Percentiles rank a stretch among this genome's conserved stretches.
Evolutionary conservation across 2,113 vertebrate genomes (phyloP).

Genomic region (Ctenodactylus gundi): DNA sequence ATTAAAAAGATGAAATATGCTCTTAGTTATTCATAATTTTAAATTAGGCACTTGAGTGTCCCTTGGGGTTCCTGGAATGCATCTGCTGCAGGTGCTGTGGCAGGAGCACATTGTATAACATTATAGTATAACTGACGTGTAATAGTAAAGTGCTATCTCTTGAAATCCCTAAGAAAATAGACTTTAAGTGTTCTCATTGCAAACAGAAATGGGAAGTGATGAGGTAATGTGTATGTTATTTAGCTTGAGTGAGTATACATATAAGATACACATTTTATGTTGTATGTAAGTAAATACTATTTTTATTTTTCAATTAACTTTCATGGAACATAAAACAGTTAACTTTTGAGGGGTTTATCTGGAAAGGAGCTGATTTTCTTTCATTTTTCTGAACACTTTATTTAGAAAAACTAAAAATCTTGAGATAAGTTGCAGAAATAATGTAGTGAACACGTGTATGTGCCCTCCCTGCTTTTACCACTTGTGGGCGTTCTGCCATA

Average conservation of each 20-base stretch:
- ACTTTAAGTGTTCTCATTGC: neutral
- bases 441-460: no score
- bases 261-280: neutral
- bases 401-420: no score
- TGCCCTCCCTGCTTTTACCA: no score
- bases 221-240: neutral
- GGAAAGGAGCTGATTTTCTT: no score
- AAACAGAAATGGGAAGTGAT: neutral
- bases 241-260: neutral
- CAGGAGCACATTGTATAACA: neutral
- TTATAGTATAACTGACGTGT: neutral
- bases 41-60: neutral
- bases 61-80: neutral
- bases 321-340: neutral
- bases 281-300: neutral
- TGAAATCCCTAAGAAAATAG: neutral
- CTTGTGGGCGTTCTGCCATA: no score
- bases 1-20: neutral
- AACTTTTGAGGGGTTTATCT: no score
- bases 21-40: neutral
- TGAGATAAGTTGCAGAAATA: no score
- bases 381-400: no score
- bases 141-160: neutral
- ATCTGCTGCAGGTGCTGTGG: neutral
- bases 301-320: no score